Percentiles rank a stretch among this genome's conserved stretches.
Conservation (phyloP, 2,113 vertebrate genomes). For the Chascanopsetta lugubris region DNA sequence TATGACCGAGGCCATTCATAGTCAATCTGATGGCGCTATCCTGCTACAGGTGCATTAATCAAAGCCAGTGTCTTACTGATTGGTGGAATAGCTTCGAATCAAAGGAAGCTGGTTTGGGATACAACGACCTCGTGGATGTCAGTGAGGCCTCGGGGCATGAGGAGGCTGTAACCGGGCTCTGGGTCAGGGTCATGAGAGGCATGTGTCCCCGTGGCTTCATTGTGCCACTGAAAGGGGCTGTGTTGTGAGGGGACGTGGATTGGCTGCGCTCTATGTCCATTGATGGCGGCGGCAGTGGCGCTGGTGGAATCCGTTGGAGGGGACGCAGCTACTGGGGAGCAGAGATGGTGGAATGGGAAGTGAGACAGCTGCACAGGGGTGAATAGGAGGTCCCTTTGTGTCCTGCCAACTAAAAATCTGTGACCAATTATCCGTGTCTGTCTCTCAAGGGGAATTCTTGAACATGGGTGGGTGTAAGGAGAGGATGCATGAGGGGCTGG, state of each 20-base stretch:
- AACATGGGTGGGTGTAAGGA: conserved; percentile 54
- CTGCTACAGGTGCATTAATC: conserved; percentile 66
- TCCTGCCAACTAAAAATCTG: conserved; percentile 82
- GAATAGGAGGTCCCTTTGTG: conserved; percentile 84
- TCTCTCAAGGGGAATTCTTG: conserved; percentile 74
- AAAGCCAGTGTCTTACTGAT: conserved; percentile 56
- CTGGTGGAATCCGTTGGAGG: conserved; percentile 26
- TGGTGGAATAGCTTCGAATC: conserved; percentile 64
- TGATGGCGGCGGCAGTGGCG: conserved; percentile 14
- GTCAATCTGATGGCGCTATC: neutral
- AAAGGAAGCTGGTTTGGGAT: conserved; percentile 66
- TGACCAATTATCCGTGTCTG: conserved; percentile 85
- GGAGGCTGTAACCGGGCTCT: conserved; percentile 42
- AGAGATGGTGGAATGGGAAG: conserved; percentile 62
- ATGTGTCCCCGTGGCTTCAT: conserved; percentile 66
- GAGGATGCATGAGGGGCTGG: conserved; percentile 31
- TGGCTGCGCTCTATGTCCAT: conserved; percentile 16
- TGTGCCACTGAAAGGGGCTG: conserved; percentile 68
- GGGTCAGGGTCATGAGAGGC: conserved; percentile 75
- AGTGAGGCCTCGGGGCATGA: conserved; percentile 54
- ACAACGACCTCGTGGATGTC: conserved; percentile 65
- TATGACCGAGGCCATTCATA: too few relatives aligned
- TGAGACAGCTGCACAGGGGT: conserved; percentile 78
- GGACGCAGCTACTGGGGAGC: conserved; percentile 39
- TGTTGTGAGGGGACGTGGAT: conserved; percentile 60